Conservation (phyloP, 2,113 vertebrate genomes). For the Smithornis capensis region DNA sequence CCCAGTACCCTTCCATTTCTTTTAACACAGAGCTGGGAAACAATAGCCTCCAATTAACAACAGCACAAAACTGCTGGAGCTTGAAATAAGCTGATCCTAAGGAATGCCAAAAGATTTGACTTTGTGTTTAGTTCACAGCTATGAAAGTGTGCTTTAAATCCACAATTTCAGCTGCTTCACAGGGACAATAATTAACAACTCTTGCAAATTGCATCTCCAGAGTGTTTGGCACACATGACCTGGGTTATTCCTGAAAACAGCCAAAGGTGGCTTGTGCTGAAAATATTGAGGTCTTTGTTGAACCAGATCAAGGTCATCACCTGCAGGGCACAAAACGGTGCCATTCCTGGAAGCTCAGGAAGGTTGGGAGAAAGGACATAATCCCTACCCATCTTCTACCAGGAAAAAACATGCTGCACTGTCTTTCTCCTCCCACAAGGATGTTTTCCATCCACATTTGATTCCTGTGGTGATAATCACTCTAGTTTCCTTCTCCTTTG, state of each 20-base stretch:
- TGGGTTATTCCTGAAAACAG: not conserved
- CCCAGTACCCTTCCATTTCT: not conserved
- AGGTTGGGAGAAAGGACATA: not conserved
- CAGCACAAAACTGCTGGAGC: not conserved
- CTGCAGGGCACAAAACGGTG: not conserved
- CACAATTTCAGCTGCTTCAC: not conserved
- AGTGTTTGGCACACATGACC: not conserved
- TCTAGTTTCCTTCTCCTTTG: not conserved
- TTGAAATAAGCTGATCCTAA: not conserved
- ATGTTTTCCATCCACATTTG: not conserved
- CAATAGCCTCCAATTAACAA: not conserved
- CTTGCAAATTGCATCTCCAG: not conserved
- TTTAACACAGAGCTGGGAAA: not conserved
- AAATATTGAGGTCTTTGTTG: not conserved
- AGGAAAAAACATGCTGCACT: accelerated
- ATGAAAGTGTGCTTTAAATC: not conserved
- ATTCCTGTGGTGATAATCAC: not conserved
- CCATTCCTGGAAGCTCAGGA: not conserved
- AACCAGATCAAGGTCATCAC: not conserved
- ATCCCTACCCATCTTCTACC: accelerated
- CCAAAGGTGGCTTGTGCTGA: not conserved
- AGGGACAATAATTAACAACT: not conserved
- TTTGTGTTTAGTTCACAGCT: not conserved
- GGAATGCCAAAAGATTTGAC: not conserved
- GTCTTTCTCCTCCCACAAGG: not conserved